Evolutionary conservation across 2,113 vertebrate species (phyloP).

Genomic region (Chloropsis hardwickii): DNA sequence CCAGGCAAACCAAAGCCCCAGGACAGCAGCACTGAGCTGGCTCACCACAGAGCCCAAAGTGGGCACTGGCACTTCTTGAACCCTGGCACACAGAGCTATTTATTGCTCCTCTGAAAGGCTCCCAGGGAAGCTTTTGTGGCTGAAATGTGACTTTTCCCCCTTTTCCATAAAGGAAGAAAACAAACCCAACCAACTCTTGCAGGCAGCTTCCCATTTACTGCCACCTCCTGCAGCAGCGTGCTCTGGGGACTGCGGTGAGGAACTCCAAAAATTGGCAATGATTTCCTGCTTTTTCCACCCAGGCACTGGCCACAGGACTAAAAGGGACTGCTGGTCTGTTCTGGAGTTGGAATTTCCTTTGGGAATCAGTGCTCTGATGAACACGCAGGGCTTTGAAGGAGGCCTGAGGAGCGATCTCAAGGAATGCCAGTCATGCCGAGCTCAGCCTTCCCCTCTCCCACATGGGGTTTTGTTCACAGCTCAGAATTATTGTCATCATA

Average conservation of each 20-base stretch:
- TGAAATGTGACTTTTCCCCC: background rate
- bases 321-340: background rate
- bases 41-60: background rate
- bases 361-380: background rate
- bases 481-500: background rate
- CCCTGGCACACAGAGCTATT: background rate
- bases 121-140: background rate
- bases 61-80: background rate
- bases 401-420: background rate
- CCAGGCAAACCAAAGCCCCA: background rate
- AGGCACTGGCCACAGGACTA: background rate
- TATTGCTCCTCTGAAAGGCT: background rate
- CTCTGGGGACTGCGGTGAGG: background rate
- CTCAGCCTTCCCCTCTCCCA: background rate
- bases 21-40: background rate
- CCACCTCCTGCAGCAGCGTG: background rate
- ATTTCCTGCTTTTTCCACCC: background rate
- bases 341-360: background rate
- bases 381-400: fast-evolving
- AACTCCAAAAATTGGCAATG: background rate
- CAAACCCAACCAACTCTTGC: background rate
- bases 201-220: background rate
- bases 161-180: background rate
- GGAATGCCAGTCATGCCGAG: background rate
- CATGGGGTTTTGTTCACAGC: background rate